Conservation (phyloP, 2,113 vertebrate genomes). For the Aleadryas rufinucha region DNA sequence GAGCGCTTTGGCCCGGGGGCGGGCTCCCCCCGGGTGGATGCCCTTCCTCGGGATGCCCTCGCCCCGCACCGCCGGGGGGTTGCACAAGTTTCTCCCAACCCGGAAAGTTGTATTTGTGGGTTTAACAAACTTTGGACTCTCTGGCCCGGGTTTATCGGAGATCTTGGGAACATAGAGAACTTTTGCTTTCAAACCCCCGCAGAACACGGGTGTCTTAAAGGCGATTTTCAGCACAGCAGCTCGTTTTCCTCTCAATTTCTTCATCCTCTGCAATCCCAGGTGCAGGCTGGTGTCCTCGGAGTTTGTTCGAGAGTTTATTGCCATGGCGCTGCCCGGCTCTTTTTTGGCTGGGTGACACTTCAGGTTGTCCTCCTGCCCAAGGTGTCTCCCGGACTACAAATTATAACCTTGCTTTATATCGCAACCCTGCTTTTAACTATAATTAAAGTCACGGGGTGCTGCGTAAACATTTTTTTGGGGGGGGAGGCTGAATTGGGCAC, state of each 20-base stretch:
- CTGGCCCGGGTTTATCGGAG: background rate
- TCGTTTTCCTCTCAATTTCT: background rate
- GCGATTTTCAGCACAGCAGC: background rate
- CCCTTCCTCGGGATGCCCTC: background rate
- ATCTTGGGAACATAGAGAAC: background rate
- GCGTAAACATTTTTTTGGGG: background rate
- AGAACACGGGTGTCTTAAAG: background rate
- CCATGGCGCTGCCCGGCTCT: background rate
- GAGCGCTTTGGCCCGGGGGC: background rate
- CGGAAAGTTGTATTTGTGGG: background rate
- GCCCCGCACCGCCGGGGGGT: background rate
- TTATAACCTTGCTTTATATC: slow-evolving; percentile 38
- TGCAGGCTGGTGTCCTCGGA: background rate
- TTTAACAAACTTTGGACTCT: slow-evolving; percentile 32
- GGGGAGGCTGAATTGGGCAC: background rate
- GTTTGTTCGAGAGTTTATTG: background rate
- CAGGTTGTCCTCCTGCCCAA: slow-evolving; percentile 27
- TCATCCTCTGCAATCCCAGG: background rate
- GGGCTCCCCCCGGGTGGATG: background rate
- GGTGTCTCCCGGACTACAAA: slow-evolving; percentile 40
- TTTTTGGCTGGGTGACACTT: slow-evolving; percentile 3
- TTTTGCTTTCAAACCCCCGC: background rate
- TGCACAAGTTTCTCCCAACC: background rate
- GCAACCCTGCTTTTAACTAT: slow-evolving; percentile 11
- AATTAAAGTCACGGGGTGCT: slow-evolving; percentile 25